These are phyloP conservation scores for Cryptoblepharus egeriae DNA, from an alignment of 2,797 vertebrate genomes.

Conservation along the genomic window DNA sequence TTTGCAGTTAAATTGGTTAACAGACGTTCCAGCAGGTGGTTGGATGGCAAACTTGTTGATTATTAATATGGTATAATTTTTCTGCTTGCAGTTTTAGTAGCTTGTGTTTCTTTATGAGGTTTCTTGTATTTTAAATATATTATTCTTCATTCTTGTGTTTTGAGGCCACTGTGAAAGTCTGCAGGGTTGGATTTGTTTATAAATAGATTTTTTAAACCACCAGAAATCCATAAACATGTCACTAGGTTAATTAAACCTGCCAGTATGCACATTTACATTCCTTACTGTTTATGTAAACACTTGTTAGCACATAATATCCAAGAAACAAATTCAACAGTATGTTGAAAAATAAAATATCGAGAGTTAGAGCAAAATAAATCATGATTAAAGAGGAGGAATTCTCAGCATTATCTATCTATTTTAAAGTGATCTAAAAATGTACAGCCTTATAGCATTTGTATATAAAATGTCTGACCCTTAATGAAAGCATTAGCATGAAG, in stretches of 20 bases:
- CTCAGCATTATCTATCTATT: not conserved
- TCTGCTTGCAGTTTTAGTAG: not conserved
- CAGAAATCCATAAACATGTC: not conserved
- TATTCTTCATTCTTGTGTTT: not conserved
- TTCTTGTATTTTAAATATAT: not conserved
- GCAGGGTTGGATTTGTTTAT: not conserved
- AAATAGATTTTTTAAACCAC: not conserved
- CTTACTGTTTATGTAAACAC: not conserved
- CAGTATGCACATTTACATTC: not conserved
- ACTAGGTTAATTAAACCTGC: not conserved
- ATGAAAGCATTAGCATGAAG: not conserved
- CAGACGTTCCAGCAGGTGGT: not conserved
- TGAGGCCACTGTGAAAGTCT: not conserved
- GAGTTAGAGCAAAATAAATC: not conserved
- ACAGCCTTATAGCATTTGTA: not conserved
- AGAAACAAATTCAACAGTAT: not conserved
- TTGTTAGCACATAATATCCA: not conserved
- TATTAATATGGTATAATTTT: not conserved
- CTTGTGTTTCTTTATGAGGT: not conserved
- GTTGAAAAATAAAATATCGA: not conserved
- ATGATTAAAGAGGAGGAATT: not conserved
- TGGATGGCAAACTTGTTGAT: not conserved
- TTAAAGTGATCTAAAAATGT: not conserved
- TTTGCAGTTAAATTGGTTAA: not conserved
- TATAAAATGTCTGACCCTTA: not conserved